Evolutionary conservation across 2,797 vertebrate species (phyloP), one percentile per base, ranked within the genome.

Genomic region (Sebastes diploproa): DNA sequence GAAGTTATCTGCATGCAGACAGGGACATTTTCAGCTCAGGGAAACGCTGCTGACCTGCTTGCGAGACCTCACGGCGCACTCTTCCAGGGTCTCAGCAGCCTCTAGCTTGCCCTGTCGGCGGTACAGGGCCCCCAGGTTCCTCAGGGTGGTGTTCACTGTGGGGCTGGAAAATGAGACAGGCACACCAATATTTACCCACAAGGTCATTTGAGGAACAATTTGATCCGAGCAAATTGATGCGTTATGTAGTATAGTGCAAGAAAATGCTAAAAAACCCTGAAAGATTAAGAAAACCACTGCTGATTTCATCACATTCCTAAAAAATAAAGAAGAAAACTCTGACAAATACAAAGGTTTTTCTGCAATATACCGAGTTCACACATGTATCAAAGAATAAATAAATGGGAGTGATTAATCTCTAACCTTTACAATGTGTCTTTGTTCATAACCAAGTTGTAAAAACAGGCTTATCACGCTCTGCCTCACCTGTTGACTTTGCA

Each of bases 81-180:
- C 97, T 79, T 98, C 97, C 92, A 98, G 91, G 4, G 97, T 98
- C 78, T 98, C 97, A 0, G 97, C 97, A 0, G 97, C 97, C 92
- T 98, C 97, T 12, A 98, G 94, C 88, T 98, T 98, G 75, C 97
- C 97, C 94, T 98, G 97, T 2, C 98, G 96, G 77, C 97, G 96
- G 90, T 99, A 99, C 83, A 99, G 92, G 0, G 98, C 98, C 0
- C 98, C 98, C 52, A 99, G 94, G 95, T 99, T 99, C 90, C 97
- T 95, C 94, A 99, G 94, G 10, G 98, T 99, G 20, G 98, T 99
- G 94, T 98, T 99, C 87, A 99, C 98, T 25, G 98, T 99, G 0
- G 98, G 98, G 93, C 98, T 99, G 89, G 1, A 55, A 3, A 3
- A n/a, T 64, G 3, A 89, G 7, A 76, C 20, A 67, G 2, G 11